Evolutionary conservation across 2,113 vertebrate genomes (phyloP), one percentile per base, ranked within the genome.

Genomic region (Anhinga rufa): DNA sequence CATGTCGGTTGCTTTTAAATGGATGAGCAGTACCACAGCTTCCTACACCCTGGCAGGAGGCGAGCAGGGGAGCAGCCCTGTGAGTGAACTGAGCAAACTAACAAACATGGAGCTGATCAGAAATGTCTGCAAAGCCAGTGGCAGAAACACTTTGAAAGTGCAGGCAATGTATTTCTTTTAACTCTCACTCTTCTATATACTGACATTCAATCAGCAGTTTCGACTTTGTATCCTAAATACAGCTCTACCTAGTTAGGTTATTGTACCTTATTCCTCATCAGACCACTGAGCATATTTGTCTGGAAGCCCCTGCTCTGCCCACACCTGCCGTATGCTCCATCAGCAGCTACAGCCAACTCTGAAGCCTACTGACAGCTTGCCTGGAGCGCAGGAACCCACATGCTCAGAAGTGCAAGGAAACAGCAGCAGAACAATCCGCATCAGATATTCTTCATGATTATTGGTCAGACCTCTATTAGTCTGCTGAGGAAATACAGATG

Each of bases 271-370:
- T 22, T 57, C 48, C 71, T 54, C 65, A 34, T 10, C 48, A 46
- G 32, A 11, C 2, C 44, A 38, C 51, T 7, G 22, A 22, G 52
- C 9, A 1, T 7, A 14, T 10, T 29, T 44, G 32, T 20, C 80
- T 28, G 11, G 62, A 12, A 80, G 49, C 24, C 31, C 20, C 26
- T 0, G 1, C 36, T 55, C 46, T 68, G 48, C 66, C 54, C 54
- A 10, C 48, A 16, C 14, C 8, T 7, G 11, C 77, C 10, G 0
- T 1, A 2, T 0, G 2, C 34, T 60, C 79, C 79, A 13, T 10
- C 6, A 4, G 55, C 57, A 65, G 34, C 57, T 12, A 7, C 58
- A 10, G 61, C 18, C 34, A 29, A 36, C 57, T 64, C 87, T 28
- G 51, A 40, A 42, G 51, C 55, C 79, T 54, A 5, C 34, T 6